Evolutionary conservation across 2,888 invertebrate species (phyloP).

Genomic region (Philopedon plagiatum): DNA sequence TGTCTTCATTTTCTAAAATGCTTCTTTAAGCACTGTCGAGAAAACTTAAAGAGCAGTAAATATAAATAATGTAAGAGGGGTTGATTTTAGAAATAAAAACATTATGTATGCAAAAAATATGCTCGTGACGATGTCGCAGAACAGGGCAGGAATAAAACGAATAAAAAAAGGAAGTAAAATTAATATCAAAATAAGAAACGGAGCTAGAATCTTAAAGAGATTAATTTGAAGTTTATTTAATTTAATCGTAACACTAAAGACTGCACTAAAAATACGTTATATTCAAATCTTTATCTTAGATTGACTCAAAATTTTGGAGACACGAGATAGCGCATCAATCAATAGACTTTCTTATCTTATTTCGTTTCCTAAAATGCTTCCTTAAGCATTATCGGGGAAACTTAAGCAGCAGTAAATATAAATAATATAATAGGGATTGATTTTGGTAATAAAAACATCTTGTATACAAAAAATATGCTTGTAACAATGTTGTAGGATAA

Average conservation of each 20-base stretch:
- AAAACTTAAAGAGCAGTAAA: conserved; percentile 57
- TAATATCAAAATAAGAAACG: too few species aligned
- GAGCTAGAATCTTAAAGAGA: too few species aligned
- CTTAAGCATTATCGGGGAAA: conserved; percentile 53
- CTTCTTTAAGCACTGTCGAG: conserved; percentile 52
- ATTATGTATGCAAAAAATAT: conserved; percentile 63
- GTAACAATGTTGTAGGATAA: conserved; percentile 15
- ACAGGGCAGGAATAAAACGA: conserved; percentile 1
- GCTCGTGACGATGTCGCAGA: conserved; percentile 45
- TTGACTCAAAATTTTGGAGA: conserved; percentile 39
- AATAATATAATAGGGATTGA: conserved; percentile 57
- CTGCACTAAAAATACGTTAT: conserved; percentile 2
- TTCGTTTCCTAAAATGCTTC: conserved; percentile 47
- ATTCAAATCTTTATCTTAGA: conserved; percentile 42
- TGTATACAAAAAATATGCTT: conserved; percentile 62
- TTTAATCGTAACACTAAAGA: conserved; percentile 14
- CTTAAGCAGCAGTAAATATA: conserved; percentile 58
- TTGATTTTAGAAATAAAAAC: conserved; percentile 59
- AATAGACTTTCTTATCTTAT: conserved; percentile 38
- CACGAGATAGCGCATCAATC: conserved; percentile 27
- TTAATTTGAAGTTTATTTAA: too few species aligned
- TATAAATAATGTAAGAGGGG: conserved; percentile 58
- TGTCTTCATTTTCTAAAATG: conserved; percentile 46
- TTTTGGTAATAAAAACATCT: conserved; percentile 61
- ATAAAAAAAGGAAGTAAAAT: too few species aligned